Evolutionary conservation across 2,797 vertebrate species (phyloP).

Genomic region (Siniperca scherzeri): DNA sequence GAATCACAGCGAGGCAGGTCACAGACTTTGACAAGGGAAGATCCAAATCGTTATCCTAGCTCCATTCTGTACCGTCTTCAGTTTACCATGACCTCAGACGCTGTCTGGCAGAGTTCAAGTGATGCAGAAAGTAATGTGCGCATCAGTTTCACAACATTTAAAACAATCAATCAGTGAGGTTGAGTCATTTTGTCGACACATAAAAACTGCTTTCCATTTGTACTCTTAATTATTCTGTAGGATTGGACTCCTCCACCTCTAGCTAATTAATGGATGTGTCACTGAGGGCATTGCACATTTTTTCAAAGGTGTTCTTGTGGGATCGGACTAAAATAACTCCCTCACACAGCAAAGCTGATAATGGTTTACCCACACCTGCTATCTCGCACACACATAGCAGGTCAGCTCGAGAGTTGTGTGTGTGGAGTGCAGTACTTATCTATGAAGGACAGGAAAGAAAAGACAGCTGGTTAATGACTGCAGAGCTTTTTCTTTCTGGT

Average conservation of each 20-base stretch:
- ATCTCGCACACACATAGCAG: slow-evolving; percentile 46
- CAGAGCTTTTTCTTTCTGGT: slow-evolving; percentile 21
- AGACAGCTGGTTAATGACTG: slow-evolving; percentile 37
- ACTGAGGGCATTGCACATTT: slow-evolving; percentile 46
- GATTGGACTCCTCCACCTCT: slow-evolving; percentile 14
- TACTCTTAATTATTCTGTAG: slow-evolving; percentile 1
- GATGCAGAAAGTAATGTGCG: slow-evolving; percentile 2
- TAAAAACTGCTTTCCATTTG: background rate
- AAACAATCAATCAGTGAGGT: background rate
- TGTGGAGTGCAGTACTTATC: slow-evolving; percentile 37
- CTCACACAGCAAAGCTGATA: slow-evolving; percentile 65
- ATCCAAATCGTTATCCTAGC: slow-evolving; percentile 64
- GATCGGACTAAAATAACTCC: slow-evolving; percentile 66
- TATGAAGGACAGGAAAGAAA: slow-evolving; percentile 36
- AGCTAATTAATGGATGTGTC: slow-evolving; percentile 61
- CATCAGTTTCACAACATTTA: slow-evolving; percentile 30
- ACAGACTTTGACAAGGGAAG: slow-evolving; percentile 60
- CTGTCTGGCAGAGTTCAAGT: slow-evolving; percentile 13
- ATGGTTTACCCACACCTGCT: slow-evolving; percentile 69
- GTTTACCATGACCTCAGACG: slow-evolving; percentile 35
- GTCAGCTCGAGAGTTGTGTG: slow-evolving; percentile 17
- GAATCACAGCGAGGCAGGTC: slow-evolving; percentile 72
- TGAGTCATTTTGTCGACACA: slow-evolving; percentile 23
- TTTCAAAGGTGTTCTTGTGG: slow-evolving; percentile 47
- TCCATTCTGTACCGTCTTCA: slow-evolving; percentile 10